Evolutionary conservation across 2,888 invertebrate species (phyloP).

Genomic region (Drosophila fulvimacula): DNA sequence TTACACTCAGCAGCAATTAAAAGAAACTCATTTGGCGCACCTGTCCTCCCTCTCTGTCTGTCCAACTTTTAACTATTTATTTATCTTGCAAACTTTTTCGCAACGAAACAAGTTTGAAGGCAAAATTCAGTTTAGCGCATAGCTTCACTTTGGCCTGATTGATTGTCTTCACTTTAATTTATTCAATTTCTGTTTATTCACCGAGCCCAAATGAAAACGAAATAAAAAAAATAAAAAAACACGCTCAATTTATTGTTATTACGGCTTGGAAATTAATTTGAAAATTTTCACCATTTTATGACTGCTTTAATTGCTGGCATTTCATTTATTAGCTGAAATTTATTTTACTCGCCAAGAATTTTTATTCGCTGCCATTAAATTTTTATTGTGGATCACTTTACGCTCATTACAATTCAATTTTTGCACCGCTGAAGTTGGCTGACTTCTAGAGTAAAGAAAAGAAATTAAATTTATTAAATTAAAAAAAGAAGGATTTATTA

Average conservation of each 20-base stretch:
- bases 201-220: not conserved
- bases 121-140: not conserved
- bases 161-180: not conserved
- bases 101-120: constrained; percentile 5
- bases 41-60: constrained; percentile 3
- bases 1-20: constrained; percentile 20
- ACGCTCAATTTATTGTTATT: constrained; percentile 1
- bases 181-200: not conserved
- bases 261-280: constrained; percentile 9
- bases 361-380: not conserved
- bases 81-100: not conserved
- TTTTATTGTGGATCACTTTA: constrained; percentile 1
- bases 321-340: constrained; percentile 14
- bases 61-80: constrained; percentile 9
- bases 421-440: not conserved
- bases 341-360: not conserved
- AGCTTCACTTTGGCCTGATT: constrained; percentile 4
- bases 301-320: constrained; percentile 7
- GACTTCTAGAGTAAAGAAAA: not conserved
- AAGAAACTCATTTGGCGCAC: constrained; percentile 13
- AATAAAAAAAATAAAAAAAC: not conserved
- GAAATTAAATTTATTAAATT: not conserved
- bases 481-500: not conserved
- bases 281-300: constrained; percentile 13
- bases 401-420: constrained; percentile 17